These are phyloP conservation scores for Andrena flavipes DNA, from an alignment of 2,888 invertebrate genomes.

Conservation along the genomic window DNA sequence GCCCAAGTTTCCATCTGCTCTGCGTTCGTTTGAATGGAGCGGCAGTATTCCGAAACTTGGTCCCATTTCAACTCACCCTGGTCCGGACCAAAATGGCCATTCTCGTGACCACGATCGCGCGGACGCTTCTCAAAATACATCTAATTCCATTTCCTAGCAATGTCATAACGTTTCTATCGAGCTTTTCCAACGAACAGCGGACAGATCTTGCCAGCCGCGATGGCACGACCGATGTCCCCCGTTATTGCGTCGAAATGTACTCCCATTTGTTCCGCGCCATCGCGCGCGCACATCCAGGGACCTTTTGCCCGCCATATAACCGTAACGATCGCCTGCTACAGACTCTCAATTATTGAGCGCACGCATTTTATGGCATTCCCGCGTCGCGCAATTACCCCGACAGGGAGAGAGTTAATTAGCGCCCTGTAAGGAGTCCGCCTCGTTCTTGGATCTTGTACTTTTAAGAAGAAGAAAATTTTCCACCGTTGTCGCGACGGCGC, in stretches of 20 bases:
- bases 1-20: too few species aligned
- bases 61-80: too few species aligned
- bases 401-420: conserved; percentile 49
- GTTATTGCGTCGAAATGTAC: conserved; percentile 29
- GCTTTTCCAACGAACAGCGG: too few species aligned
- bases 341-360: conserved; percentile 38
- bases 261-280: conserved; percentile 35
- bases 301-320: conserved; percentile 19
- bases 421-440: conserved; percentile 10
- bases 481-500: not conserved
- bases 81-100: too few species aligned
- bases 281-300: conserved; percentile 13
- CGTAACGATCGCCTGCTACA: conserved; percentile 29
- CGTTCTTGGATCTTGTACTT: not conserved
- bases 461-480: conserved; percentile 1
- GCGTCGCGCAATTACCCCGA: conserved; percentile 40
- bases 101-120: not conserved
- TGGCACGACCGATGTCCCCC: conserved; percentile 30
- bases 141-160: not conserved
- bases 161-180: not conserved
- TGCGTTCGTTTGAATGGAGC: too few species aligned
- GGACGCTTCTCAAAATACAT: not conserved
- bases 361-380: conserved; percentile 38
- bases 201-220: conserved; percentile 16
- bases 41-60: too few species aligned